These are phyloP conservation scores for Chitala chitala DNA, from an alignment of 2,113 vertebrate genomes.

Conservation along the genomic window DNA sequence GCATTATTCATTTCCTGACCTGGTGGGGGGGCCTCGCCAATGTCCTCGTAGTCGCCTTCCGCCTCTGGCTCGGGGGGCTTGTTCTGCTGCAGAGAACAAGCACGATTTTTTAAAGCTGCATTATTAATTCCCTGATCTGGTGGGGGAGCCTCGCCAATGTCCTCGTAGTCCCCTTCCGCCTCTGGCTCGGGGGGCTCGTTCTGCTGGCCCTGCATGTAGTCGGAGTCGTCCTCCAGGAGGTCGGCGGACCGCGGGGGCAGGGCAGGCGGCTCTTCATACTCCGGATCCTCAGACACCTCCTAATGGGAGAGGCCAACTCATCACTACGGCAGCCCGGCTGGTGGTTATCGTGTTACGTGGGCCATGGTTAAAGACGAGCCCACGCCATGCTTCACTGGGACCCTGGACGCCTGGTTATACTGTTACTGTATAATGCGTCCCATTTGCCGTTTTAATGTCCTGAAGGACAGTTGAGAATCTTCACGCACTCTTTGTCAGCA, in stretches of 20 bases:
- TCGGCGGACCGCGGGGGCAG: conserved; percentile 45
- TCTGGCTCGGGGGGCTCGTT: neutral
- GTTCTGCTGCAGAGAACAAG: too few relatives aligned
- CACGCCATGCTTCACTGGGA: too few relatives aligned
- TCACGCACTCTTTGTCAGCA: too few relatives aligned
- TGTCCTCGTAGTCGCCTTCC: conserved; percentile 68
- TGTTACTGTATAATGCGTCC: too few relatives aligned
- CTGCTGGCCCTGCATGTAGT: neutral
- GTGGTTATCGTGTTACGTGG: too few relatives aligned
- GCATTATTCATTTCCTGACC: conserved; percentile 35
- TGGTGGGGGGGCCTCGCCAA: conserved; percentile 33
- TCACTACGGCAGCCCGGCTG: neutral
- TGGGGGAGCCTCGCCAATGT: conserved; percentile 40
- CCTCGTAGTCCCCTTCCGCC: conserved; percentile 66
- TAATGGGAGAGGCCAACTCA: neutral
- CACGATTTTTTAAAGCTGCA: too few relatives aligned
- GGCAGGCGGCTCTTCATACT: conserved; percentile 42
- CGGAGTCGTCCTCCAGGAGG: conserved; percentile 13
- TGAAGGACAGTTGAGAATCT: too few relatives aligned
- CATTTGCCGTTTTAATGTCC: too few relatives aligned
- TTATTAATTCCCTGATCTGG: conserved; percentile 33
- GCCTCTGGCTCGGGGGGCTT: conserved; percentile 11
- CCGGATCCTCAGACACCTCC: conserved; percentile 17
- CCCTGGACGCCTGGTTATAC: too few relatives aligned
- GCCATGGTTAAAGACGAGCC: too few relatives aligned